Base-by-base conservation (phyloP, 1,140 invertebrate genomes). In the Drosophila quadrilineata region DNA sequence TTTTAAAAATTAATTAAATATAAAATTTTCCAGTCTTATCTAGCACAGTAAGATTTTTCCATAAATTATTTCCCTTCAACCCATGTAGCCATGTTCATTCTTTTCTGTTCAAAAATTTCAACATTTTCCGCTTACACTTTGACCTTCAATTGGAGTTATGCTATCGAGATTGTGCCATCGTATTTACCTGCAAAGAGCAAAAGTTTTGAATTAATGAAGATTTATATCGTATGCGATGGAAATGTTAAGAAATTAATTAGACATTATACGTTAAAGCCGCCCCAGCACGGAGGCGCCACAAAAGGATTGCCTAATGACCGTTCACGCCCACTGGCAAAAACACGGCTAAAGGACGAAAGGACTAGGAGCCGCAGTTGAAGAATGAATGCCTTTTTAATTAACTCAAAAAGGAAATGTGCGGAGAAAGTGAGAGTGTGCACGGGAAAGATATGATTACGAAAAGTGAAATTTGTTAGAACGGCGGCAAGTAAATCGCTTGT, bases 161-260 rank as follows among this genome's bases (percentile, higher is more conserved):
- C 9, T 35, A 22, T 50, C 48, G 19, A 21, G n/a, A 8, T 36
- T 6, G 6, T 35, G 19, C 26, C 28, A 21, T 58, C 28, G 76
- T 84, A 82, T 41, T 82, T 82, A 82, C 77, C 77, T 84, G 69
- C 12, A 74, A 84, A 71, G 66, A 79, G 33, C 26, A 66, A 79
- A 70, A 63, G 60, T 66, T 70, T 65, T 26, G 21, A 59, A 59
- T 80, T 79, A 80, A 80, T 80, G 52, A 71, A 75, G 71, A 80
- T 79, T 68, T 56, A 63, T 67, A 71, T 71, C 41, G 48, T 33
- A 35, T 48, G 66, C 60, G 12, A 63, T 80, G 53, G 33, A 63
- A 79, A 76, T 77, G 43, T 60, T 79, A 45, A 40, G 60, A 62
- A 80, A 75, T 80, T 80, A 80, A 79, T 79, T 79, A 71, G 41